phyloP scores from a whole-genome alignment of 2,888 invertebrate species.

The Synergus gifuensis region DNA sequence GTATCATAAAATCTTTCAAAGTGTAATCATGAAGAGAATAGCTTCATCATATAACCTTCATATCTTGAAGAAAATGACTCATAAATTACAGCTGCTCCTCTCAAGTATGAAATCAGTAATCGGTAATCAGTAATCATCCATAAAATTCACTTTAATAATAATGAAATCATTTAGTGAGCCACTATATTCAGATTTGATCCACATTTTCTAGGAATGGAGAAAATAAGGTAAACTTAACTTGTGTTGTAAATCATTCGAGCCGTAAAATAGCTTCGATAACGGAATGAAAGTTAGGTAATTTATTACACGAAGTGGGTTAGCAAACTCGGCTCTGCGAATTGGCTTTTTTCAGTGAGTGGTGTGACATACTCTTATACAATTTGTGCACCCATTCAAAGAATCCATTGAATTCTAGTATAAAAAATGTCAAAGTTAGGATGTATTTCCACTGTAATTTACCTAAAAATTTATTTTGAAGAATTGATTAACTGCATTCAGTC shows the following conservation, averaged over 20 bases:
- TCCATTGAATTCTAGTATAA: neutral
- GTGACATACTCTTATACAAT: conserved; percentile 12
- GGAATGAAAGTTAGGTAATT: conserved; percentile 27
- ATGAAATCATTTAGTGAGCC: neutral
- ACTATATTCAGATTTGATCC: neutral
- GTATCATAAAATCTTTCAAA: conserved; percentile 15
- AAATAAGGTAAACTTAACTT: conserved; percentile 23
- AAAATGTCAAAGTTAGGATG: neutral
- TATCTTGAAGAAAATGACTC: conserved; percentile 18
- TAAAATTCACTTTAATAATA: conserved; percentile 1
- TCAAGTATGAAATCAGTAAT: neutral
- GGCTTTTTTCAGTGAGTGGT: conserved; percentile 12
- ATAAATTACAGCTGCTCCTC: conserved; percentile 12
- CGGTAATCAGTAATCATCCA: neutral
- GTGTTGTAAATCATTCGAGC: conserved; percentile 19
- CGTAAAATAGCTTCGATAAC: conserved; percentile 32
- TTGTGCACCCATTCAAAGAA: neutral
- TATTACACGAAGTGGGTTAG: conserved; percentile 31
- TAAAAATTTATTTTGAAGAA: too few relatives aligned
- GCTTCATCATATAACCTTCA: conserved; percentile 27
- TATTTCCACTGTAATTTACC: too few relatives aligned
- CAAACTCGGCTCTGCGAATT: neutral
- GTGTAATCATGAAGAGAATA: conserved; percentile 22
- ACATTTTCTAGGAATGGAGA: conserved; percentile 1
- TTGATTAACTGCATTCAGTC: neutral